Evolutionary conservation across 2,113 vertebrate species (phyloP), one percentile per base, ranked within the genome.

Genomic region (Paradoxurus hermaphroditus): DNA sequence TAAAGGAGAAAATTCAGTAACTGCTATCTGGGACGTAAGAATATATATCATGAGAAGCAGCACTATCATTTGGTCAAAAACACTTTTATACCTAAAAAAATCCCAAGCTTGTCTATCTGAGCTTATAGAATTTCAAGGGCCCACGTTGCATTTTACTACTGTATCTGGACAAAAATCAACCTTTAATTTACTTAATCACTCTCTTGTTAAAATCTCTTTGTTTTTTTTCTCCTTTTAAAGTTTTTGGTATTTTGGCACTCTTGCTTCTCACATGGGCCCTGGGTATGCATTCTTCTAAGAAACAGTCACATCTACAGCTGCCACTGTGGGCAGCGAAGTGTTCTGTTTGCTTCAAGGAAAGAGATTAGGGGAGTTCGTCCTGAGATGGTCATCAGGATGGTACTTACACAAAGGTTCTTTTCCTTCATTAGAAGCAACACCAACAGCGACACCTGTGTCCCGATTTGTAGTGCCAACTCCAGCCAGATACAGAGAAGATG

Each of bases 141-240:
- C 15, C 18, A 87, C 81, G 90, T n/a, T 93, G 25, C 21, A 53
- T 86, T 16, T 73, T 44, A 63, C 21, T 63, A 67, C 8, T 70
- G 6, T 19, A 23, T 41, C 19, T 63, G 59, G 44, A 31, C 16
- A 36, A 90, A 68, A 51, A 70, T n/a, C 84, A 90, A 29, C 19
- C 68, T 82, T 81, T 82, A 88, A 77, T 59, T 95, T 94, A 94
- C 29, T 56, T 82, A 10, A 63, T 88, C 15, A 21, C 6, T 95
- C 36, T 56, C 94, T 90, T 65, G 51, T 90, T 81, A 67, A 87
- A 96, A 87, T 67, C 36, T 65, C 67, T 72, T 59, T 36, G 39
- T 73, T 82, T 10, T 34, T 25, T 34, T 25, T 5, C 31, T n/a
- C 34, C 59, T 70, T 84, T 84, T 34, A 15, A 59, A 77, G 44